phyloP scores from a whole-genome alignment of 2,797 vertebrate species.

The Varecia variegata region DNA sequence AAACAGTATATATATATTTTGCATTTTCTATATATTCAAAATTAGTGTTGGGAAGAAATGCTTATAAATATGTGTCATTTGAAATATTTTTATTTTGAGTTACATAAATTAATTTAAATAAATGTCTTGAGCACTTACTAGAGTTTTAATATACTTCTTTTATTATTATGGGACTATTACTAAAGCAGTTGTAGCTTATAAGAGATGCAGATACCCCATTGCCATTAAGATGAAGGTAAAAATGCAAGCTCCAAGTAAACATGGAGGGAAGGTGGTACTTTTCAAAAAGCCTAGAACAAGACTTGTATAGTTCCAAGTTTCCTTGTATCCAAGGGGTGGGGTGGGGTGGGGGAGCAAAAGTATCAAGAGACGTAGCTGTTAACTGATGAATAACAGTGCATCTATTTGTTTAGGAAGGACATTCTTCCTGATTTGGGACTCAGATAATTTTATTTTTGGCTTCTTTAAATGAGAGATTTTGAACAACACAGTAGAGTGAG shows the following conservation, averaged over 20 bases:
- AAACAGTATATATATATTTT: neutral
- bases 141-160: neutral
- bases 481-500: neutral
- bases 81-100: constrained; percentile 9
- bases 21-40: neutral
- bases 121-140: neutral
- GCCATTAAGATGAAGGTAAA: neutral
- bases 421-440: constrained; percentile 11
- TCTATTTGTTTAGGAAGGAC: neutral
- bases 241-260: neutral
- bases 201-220: neutral
- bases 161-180: neutral
- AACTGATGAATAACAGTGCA: neutral
- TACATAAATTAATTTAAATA: neutral
- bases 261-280: neutral
- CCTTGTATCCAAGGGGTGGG: neutral
- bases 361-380: neutral
- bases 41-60: neutral
- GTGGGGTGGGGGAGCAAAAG: neutral
- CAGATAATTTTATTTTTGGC: constrained; percentile 26
- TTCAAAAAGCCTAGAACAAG: neutral
- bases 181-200: neutral
- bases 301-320: neutral
- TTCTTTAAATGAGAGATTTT: neutral
- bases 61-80: constrained; percentile 11